Evolutionary conservation across 2,113 vertebrate species (phyloP), one percentile per base, ranked within the genome.

Genomic region (Rhinolophus sinicus): DNA sequence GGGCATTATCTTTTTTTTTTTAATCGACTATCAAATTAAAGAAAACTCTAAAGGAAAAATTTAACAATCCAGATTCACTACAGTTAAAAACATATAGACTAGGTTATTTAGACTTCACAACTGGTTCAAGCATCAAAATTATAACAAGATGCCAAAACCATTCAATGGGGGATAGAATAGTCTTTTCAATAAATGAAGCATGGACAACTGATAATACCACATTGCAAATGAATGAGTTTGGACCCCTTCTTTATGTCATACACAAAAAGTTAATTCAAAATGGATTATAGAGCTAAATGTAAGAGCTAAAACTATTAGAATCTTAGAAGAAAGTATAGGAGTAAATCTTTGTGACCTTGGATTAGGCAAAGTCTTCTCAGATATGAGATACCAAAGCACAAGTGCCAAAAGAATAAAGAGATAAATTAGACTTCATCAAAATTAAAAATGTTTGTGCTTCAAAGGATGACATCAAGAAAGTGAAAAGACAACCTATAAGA

Each of bases 251-350:
- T 95, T 40, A 82, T 2, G 72, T 10, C 40, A 81, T 26, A 52
- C 21, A 73, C 18, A 56, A 82, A 70, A 64, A 26, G 1, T 85
- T 64, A 85, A 96, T 52, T 76, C 35, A 95, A 91, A 97, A 52
- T 88, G 33, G 8, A 82, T 69, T 89, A 33, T 21, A 78, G 24
- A 47, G 6, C 44, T 80, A 90, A 95, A 47, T 56, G 13, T 82
- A 72, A 81, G 1, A 72, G 7, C 1, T 77, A 35, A 92, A 95
- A 64, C 11, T 44, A 44, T 58, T 69, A 21, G 81, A 65, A 24
- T 70, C 40, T 70, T 38, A 52, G 11, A 88, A 87, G 56, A 77
- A 87, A 92, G 40, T 67, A 9, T 60, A 85, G 28, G 3, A 88
- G 8, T 64, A 78, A 88, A 65, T 16, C 24, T 81, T 81, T 56